Evolutionary conservation across 2,888 invertebrate species (phyloP), one percentile per base, ranked within the genome.

Genomic region (Drosophila formosana): DNA sequence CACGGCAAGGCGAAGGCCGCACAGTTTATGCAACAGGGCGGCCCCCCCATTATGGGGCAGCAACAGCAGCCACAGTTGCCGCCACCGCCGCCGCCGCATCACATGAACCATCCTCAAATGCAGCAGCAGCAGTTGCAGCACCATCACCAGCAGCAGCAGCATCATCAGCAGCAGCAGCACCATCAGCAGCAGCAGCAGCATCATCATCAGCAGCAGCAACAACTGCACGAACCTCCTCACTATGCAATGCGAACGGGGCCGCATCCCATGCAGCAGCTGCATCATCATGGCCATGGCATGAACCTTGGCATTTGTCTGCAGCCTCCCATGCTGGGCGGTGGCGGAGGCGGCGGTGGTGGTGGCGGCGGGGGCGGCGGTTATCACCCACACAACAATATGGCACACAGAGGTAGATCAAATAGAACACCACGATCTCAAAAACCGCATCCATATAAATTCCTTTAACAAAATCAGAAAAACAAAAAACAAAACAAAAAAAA

Each of bases 351-450:
- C 5, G 70, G 64, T 7, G 72, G 37, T 53, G 72, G 75, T 13
- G 75, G 65, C 11, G 66, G 57, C 47, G 62, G 63, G 11, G 69
- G 64, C 18, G 72, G 82, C 66, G 61, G 64, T 69, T 75, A 80
- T 68, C 83, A 89, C 76, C 91, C 88, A 80, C 91, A 91, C 79
- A 90, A 88, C 79, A 90, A 88, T 75, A 91, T 92, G 90, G 91
- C 92, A 89, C 92, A 93, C 77, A 91, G 93, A 93, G 93, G 93
- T 93, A 93, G 93, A 93, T 91, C 89, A 74, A 77, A 81, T 67
- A 85, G 91, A 90, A 85, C 89, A 87, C 92, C 92, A 91, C 89
- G 90, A 90, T 92, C 91, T 90, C 92, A 91, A 91, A 92, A 92
- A 91, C 88, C 90, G 87, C 92, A 92, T 90, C 92, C 92, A 79